Percentiles rank a stretch among this genome's conserved stretches.
phyloP scores from a whole-genome alignment of 2,797 vertebrate genomes.

The Cercopithecus neglectus region DNA sequence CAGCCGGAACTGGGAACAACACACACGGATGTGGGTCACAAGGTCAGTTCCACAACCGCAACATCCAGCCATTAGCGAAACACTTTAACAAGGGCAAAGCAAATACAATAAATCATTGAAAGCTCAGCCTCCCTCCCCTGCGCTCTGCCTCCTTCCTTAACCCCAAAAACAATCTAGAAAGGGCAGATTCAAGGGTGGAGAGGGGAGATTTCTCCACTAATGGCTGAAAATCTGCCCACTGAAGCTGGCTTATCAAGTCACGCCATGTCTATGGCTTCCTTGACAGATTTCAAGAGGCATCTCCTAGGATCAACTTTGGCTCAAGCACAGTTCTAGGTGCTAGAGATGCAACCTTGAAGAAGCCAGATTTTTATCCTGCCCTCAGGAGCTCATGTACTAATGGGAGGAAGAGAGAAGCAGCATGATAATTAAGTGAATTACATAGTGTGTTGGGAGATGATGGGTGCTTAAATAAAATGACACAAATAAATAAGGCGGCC shows the following conservation, averaged over 20 bases:
- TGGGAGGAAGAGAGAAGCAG: background rate
- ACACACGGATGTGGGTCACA: constrained; percentile 60
- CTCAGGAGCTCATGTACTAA: background rate
- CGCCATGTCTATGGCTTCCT: background rate
- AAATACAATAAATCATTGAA: constrained; percentile 27
- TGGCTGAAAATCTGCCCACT: background rate
- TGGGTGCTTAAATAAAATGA: background rate
- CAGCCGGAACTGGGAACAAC: constrained; percentile 65
- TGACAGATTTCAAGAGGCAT: background rate
- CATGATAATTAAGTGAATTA: background rate
- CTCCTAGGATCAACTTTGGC: background rate
- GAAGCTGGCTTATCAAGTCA: background rate
- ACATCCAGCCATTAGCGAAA: background rate
- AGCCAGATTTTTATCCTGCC: background rate
- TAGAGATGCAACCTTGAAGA: background rate
- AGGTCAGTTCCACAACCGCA: constrained; percentile 25
- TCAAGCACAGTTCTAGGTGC: background rate
- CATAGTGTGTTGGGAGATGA: background rate
- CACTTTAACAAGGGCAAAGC: background rate
- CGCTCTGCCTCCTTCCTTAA: background rate
- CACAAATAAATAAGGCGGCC: background rate
- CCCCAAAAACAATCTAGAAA: background rate
- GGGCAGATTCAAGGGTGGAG: background rate
- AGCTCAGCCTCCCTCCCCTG: background rate
- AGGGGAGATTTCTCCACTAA: background rate